Evolutionary conservation across 2,797 vertebrate species (phyloP).

Genomic region (Garrulus glandarius): DNA sequence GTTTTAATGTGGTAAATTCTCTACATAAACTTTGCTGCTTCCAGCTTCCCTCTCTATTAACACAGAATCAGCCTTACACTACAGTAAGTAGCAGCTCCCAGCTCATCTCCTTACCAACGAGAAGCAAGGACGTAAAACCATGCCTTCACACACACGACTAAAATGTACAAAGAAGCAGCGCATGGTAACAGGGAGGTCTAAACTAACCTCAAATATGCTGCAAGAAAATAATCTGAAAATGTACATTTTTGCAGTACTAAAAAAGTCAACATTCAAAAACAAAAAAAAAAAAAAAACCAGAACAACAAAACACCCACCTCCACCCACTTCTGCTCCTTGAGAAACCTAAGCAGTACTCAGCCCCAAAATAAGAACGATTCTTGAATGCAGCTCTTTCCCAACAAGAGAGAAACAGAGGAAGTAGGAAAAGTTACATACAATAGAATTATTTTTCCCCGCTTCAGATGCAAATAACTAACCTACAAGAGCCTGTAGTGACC

Average conservation of each 20-base stretch:
- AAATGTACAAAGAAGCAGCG: not conserved
- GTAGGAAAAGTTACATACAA: not conserved
- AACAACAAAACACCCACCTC: not conserved
- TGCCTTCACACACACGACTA: not conserved
- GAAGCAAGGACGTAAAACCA: not conserved
- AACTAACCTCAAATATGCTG: not conserved
- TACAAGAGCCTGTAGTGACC: not conserved
- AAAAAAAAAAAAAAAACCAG: not conserved
- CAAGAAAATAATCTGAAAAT: not conserved
- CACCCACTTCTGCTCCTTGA: not conserved
- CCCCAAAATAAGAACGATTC: not conserved
- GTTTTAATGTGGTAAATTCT: not conserved
- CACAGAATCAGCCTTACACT: not conserved
- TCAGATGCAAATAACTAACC: not conserved
- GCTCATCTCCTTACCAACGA: not conserved
- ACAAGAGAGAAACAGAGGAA: not conserved
- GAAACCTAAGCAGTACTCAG: not conserved
- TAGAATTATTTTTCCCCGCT: not conserved
- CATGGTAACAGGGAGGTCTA: not conserved
- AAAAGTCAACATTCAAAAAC: not conserved
- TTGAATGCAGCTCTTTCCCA: not conserved
- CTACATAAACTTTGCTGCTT: not conserved
- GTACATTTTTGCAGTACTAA: not conserved
- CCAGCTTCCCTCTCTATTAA: not conserved
- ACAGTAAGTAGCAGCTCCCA: not conserved